These are phyloP conservation scores for Procavia capensis DNA, from an alignment of 2,113 vertebrate genomes.

Conservation along the genomic window DNA sequence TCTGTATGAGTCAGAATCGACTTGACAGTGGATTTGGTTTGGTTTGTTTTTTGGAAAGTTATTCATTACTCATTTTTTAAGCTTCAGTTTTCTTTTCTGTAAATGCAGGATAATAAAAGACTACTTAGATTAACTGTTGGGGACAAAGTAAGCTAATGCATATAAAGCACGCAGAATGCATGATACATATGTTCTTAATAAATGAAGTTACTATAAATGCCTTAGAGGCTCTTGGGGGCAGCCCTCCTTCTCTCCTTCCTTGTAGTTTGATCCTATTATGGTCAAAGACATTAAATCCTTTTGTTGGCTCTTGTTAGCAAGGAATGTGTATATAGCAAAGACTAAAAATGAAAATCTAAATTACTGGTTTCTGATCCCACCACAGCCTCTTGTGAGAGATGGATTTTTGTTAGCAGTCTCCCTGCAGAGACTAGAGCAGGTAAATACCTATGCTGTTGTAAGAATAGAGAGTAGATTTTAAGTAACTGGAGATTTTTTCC, in stretches of 20 bases:
- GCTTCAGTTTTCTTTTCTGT: neutral
- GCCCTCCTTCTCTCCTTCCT: neutral
- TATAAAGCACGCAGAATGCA: neutral
- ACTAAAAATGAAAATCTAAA: conserved; percentile 9
- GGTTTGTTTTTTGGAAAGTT: too few relatives aligned
- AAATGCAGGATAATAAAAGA: neutral
- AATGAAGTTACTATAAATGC: neutral
- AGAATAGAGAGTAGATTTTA: conserved; percentile 30
- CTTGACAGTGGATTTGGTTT: too few relatives aligned
- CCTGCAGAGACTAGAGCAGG: neutral
- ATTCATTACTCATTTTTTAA: too few relatives aligned
- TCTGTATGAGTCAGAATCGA: too few relatives aligned
- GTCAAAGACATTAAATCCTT: neutral
- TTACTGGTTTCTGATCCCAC: conserved; percentile 1
- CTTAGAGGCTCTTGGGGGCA: neutral
- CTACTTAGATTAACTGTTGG: neutral
- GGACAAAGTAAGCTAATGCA: neutral
- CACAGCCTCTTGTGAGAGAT: neutral
- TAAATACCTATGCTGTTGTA: neutral
- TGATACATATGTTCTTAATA: neutral
- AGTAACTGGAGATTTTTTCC: conserved; percentile 3
- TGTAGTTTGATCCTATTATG: neutral
- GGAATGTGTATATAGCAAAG: neutral
- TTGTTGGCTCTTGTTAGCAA: conserved; percentile 44
- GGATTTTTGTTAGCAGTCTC: conserved; percentile 26